Evolutionary conservation across 2,113 vertebrate genomes (phyloP).

Genomic region (Plotosus lineatus): DNA sequence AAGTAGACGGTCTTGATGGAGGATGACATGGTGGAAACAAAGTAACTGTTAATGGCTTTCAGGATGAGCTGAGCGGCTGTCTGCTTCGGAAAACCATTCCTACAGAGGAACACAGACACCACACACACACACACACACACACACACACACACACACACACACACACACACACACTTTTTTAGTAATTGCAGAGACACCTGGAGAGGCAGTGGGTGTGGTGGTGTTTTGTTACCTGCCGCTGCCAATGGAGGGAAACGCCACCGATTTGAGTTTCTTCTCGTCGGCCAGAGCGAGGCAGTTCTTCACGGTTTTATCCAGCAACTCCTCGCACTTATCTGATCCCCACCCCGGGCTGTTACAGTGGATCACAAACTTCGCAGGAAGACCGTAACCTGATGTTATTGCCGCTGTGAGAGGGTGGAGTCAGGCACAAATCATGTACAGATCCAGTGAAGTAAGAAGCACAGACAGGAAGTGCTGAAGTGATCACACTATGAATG

Average conservation of each 20-base stretch:
- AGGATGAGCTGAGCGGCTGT: conserved; percentile 96
- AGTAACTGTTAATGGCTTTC: conserved; percentile 97
- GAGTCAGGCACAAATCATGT: neutral
- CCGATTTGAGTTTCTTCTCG: conserved; percentile 97
- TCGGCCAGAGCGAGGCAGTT: conserved; percentile 96
- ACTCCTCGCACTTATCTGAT: conserved; percentile 91
- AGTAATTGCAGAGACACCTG: neutral
- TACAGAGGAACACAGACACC: conserved; percentile 52
- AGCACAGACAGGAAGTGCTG: neutral
- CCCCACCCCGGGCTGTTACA: conserved; percentile 97
- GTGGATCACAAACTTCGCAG: conserved; percentile 97
- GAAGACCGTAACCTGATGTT: conserved; percentile 85
- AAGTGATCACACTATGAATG: neutral
- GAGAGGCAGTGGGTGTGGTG: neutral
- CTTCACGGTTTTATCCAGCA: conserved; percentile 97
- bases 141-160: neutral
- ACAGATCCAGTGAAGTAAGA: neutral
- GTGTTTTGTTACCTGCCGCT: conserved; percentile 83
- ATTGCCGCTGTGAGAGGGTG: conserved; percentile 77
- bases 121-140: too few relatives aligned
- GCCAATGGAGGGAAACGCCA: conserved; percentile 96
- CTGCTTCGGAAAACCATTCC: conserved; percentile 97
- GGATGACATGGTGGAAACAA: conserved; percentile 98
- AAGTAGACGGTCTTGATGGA: conserved; percentile 99
- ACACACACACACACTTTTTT: neutral